Percentiles rank a stretch among this genome's conserved stretches.
phyloP scores from a whole-genome alignment of 2,888 invertebrate species.

The Apamea epomidion region DNA sequence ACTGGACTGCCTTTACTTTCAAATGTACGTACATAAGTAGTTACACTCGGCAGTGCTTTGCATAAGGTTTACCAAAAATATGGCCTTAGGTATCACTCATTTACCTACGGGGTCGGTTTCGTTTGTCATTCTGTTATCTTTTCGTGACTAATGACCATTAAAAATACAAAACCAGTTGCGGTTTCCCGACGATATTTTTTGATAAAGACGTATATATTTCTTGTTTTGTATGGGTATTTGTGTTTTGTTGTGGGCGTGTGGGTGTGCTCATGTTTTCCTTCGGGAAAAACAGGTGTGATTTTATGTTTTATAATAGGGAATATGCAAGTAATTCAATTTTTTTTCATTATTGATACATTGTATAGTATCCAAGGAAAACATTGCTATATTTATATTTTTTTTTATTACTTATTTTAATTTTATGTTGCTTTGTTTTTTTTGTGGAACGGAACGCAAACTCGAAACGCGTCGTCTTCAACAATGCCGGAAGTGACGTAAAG shows the following conservation, averaged over 20 bases:
- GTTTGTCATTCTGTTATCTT: constrained; percentile 70
- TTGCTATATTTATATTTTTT: background rate
- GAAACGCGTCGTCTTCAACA: too few relatives aligned
- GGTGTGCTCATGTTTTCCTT: background rate
- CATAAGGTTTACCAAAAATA: constrained; percentile 43
- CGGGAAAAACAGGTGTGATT: background rate
- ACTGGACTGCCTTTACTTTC: constrained; percentile 3
- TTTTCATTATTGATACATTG: background rate
- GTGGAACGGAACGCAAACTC: background rate
- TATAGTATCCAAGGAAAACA: background rate
- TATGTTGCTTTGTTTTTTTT: background rate
- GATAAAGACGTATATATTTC: constrained; percentile 33
- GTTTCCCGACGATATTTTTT: constrained; percentile 41
- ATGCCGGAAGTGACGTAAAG: background rate
- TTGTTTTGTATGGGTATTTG: constrained; percentile 3
- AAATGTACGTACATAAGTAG: constrained; percentile 3
- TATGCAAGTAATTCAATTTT: background rate
- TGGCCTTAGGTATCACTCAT: constrained; percentile 50
- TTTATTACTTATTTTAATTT: background rate
- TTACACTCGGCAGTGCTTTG: constrained; percentile 8
- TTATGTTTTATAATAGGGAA: background rate
- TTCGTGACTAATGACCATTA: constrained; percentile 70
- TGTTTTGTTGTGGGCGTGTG: background rate
- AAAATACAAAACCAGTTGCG: constrained; percentile 62
- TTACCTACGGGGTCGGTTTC: constrained; percentile 63